Percentiles rank a stretch among this genome's conserved stretches.
These are phyloP conservation scores for Odocoileus virginianus DNA, from an alignment of 2,113 vertebrate species.

Conservation along the genomic window DNA sequence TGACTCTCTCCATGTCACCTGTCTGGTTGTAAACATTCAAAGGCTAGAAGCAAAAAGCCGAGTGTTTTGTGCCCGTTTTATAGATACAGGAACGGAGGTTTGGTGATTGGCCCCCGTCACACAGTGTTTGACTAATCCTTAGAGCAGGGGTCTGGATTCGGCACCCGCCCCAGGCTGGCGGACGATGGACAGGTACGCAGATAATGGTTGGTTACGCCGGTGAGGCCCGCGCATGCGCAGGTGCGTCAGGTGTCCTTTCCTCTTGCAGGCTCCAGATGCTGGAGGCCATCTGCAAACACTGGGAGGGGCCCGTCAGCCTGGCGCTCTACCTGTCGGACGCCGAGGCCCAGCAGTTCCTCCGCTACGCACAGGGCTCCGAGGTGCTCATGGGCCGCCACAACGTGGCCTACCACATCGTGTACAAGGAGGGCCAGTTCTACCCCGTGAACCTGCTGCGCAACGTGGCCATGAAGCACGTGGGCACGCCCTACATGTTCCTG, in stretches of 20 bases:
- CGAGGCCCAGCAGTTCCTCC: constrained; percentile 97
- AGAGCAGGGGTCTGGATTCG: neutral
- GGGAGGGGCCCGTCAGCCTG: constrained; percentile 98
- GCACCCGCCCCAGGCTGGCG: neutral
- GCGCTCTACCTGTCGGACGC: constrained; percentile 97
- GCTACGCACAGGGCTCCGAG: constrained; percentile 98
- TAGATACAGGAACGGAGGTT: neutral
- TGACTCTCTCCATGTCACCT: neutral
- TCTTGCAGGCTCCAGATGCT: constrained; percentile 95
- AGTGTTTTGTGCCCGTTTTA: neutral
- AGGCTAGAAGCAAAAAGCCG: neutral
- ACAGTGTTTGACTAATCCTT: neutral
- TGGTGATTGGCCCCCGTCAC: neutral
- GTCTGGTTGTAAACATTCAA: neutral
- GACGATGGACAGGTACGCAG: accelerated
- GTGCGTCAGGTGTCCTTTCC: constrained; percentile 36
- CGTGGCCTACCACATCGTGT: constrained; percentile 97
- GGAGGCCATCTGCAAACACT: constrained; percentile 99
- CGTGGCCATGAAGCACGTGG: constrained; percentile 97
- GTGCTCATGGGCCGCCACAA: constrained; percentile 95
- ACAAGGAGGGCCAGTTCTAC: constrained; percentile 99
- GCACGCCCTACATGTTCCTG: constrained; percentile 97
- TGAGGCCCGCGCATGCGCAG: neutral
- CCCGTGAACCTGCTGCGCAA: constrained; percentile 97
- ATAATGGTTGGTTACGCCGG: accelerated